Base-by-base conservation (phyloP, 1,140 invertebrate genomes). In the Polyergus mexicanus region DNA sequence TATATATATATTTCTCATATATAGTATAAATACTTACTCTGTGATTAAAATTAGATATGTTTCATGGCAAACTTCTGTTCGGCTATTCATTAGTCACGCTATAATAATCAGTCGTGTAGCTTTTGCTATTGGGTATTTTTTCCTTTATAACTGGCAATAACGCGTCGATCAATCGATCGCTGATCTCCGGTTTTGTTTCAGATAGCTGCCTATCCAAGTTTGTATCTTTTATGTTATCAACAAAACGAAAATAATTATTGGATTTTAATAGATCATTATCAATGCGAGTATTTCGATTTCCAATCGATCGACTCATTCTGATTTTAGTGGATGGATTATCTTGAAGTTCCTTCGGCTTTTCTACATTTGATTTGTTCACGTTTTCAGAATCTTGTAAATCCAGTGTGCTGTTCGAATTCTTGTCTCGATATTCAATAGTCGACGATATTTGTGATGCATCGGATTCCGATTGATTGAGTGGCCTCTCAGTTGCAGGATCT, bases 11-110 rank as follows among this genome's bases (percentile, higher is more conserved):
- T 47, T 47, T 25, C 19, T 11, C 11, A 32, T 3, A 38, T 35
- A 56, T 47, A 54, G 35, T 56, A 1, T 74, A 38, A 3, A 58
- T 25, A 75, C 72, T 75, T 60, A 75, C 35, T 38, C 8, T 16
- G 56, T 28, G 1, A 75, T 75, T 75, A 60, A 8, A 75, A 41
- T 41, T 10, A 60, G 16, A 60, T 62, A 60, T 19, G 4, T 60
- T 60, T 16, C 2, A 75, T 38, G 35, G 72, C 1, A 41, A 58
- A 60, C 38, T 60, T 41, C 41, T 58, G n/a, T 74, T 25, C 11
- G 0, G 3, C 32, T 35, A 4, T 16, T 35, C n/a, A 8, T 16
- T 47, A 47, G 8, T 47, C 11, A 41, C 5, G 38, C 5, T 51
- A 35, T 35, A 69, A 19, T 47, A 0, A 72, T 58, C 11, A 22